phyloP scores from a whole-genome alignment of 1,140 invertebrate species.

The Cyclargus thomasi region DNA sequence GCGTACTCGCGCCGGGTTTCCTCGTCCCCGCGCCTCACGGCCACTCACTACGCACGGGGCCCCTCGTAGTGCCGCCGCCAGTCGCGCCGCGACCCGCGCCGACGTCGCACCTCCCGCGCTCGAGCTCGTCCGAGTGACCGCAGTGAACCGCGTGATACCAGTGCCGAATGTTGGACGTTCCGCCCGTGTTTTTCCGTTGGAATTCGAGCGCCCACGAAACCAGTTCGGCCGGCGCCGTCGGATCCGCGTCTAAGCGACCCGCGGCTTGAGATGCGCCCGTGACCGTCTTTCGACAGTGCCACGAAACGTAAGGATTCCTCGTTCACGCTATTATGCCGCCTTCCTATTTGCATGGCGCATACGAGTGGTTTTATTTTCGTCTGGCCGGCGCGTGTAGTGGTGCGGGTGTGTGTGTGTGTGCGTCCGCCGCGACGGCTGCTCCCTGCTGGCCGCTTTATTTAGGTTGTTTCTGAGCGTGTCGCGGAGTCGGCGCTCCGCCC shows the following conservation, averaged over 20 bases:
- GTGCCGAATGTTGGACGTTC: conserved; percentile 65
- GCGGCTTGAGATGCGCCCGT: conserved; percentile 68
- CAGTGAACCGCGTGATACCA: conserved; percentile 59
- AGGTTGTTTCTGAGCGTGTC: conserved; percentile 67
- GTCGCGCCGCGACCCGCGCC: conserved; percentile 67
- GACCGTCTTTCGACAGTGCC: conserved; percentile 70
- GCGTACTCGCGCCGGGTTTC: conserved; percentile 68
- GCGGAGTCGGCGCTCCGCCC: conserved; percentile 37
- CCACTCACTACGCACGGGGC: conserved; percentile 70
- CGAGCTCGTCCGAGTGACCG: conserved; percentile 56
- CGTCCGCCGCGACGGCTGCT: conserved; percentile 57
- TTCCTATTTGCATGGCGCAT: conserved; percentile 73
- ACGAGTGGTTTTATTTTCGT: conserved; percentile 74
- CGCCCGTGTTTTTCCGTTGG: conserved; percentile 62
- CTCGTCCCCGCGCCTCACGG: conserved; percentile 71
- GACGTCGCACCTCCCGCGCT: conserved; percentile 44
- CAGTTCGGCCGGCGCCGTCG: conserved; percentile 56
- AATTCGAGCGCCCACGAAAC: conserved; percentile 51
- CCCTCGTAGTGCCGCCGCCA: conserved; percentile 63
- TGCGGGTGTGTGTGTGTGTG: conserved; percentile 37
- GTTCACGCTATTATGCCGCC: conserved; percentile 56
- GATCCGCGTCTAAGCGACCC: conserved; percentile 53
- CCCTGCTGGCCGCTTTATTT: conserved; percentile 69
- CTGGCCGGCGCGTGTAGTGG: conserved; percentile 45
- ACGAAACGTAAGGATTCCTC: conserved; percentile 71